Evolutionary conservation across 2,797 vertebrate genomes (phyloP).

Genomic region (Micromesistius poutassou): DNA sequence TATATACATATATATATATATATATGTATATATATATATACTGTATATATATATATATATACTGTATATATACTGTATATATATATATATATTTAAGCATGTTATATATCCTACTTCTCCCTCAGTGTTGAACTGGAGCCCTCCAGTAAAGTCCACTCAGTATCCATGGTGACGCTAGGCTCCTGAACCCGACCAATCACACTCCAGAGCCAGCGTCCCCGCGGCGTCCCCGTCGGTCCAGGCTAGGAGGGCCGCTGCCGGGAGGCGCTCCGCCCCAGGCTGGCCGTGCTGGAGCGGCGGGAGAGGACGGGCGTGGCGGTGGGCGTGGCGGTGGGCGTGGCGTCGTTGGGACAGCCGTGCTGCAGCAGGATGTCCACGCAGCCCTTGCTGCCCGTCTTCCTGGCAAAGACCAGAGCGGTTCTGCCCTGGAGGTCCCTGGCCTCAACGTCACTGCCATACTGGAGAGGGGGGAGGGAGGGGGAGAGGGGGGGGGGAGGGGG

Average conservation of each 20-base stretch:
- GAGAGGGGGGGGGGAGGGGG: neutral
- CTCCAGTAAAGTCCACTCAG: conserved; percentile 5
- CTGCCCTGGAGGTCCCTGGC: conserved; percentile 81
- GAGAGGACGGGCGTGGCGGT: conserved; percentile 77
- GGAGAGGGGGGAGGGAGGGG: neutral
- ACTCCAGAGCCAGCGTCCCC: neutral
- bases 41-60: no score
- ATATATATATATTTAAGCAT: neutral
- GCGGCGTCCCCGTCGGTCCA: conserved; percentile 3
- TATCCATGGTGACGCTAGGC: neutral
- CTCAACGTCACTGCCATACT: conserved; percentile 89
- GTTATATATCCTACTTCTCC: neutral
- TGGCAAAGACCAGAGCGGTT: conserved; percentile 82
- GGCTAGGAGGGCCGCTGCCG: conserved; percentile 71
- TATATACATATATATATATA: neutral
- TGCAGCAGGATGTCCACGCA: conserved; percentile 87
- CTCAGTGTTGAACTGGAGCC: conserved; percentile 16
- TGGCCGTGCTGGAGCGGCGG: conserved; percentile 87
- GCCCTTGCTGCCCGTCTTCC: conserved; percentile 82
- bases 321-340: conserved; percentile 72
- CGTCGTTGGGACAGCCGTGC: conserved; percentile 85
- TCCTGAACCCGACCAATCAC: neutral
- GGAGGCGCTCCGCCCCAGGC: conserved; percentile 83
- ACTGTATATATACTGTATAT: no score
- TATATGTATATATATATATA: neutral